Evolutionary conservation across 2,113 vertebrate genomes (phyloP).

Genomic region (Pontoporia blainvillei): DNA sequence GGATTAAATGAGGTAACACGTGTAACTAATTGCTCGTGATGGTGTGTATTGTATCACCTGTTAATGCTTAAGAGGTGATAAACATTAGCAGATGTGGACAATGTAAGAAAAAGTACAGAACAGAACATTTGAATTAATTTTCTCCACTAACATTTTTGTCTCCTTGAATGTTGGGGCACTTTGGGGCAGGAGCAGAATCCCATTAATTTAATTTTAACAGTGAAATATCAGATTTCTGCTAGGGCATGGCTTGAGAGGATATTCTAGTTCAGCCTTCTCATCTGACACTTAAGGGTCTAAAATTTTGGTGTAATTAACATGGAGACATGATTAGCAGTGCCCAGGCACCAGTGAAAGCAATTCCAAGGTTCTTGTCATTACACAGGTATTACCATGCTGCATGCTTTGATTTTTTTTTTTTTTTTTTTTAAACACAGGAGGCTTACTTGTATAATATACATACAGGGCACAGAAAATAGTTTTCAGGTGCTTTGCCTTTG

Average conservation of each 20-base stretch:
- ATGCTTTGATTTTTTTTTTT: neutral
- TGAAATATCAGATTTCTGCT: conserved; percentile 7
- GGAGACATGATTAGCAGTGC: neutral
- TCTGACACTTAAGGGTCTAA: neutral
- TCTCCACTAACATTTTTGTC: neutral
- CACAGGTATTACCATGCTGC: neutral
- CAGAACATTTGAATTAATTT: neutral
- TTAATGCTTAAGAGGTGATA: neutral
- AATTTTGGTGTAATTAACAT: neutral
- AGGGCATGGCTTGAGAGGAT: neutral
- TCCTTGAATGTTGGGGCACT: neutral
- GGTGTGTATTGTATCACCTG: neutral
- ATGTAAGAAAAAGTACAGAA: neutral
- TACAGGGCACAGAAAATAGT: neutral
- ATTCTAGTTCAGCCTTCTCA: neutral
- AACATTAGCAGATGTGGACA: neutral
- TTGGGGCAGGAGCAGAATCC: neutral
- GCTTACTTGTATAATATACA: neutral
- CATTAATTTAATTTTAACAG: neutral
- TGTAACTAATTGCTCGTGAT: neutral
- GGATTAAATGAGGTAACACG: neutral
- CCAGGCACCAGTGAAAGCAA: neutral
- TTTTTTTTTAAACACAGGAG: neutral
- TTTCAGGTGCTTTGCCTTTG: neutral
- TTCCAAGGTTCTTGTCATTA: neutral